Conservation (phyloP, 2,888 invertebrate genomes). For the Xiphydria camelus region DNA sequence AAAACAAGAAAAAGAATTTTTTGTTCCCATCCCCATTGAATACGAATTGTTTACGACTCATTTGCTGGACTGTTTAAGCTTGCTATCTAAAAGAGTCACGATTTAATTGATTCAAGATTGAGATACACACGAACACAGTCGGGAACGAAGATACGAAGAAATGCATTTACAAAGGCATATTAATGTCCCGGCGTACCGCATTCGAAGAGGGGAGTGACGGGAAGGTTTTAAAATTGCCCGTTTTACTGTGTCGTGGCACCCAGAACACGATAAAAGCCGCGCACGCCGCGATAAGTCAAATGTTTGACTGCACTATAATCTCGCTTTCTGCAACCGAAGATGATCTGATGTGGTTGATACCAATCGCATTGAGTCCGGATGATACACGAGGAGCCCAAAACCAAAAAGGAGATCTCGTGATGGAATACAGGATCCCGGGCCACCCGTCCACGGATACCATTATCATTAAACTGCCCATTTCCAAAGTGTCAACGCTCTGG, state of each 20-base stretch:
- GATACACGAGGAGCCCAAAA: slow-evolving; percentile 15
- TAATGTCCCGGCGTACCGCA: slow-evolving; percentile 44
- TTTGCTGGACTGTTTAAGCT: slow-evolving; percentile 10
- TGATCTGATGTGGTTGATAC: slow-evolving; percentile 48
- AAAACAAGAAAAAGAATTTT: slow-evolving; percentile 1
- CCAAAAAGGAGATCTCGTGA: slow-evolving; percentile 25
- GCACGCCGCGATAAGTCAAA: slow-evolving; percentile 37
- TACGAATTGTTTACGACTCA: not conserved
- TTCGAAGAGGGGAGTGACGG: slow-evolving; percentile 12
- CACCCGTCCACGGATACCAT: slow-evolving; percentile 36
- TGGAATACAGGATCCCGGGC: slow-evolving; percentile 43
- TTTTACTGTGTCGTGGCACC: slow-evolving; percentile 49
- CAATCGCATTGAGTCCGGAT: slow-evolving; percentile 36
- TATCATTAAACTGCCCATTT: slow-evolving; percentile 30
- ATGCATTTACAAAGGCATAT: slow-evolving; percentile 43
- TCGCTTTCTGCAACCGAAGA: slow-evolving; percentile 34
- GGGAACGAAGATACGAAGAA: slow-evolving; percentile 20
- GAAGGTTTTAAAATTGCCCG: slow-evolving; percentile 38
- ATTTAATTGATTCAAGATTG: slow-evolving; percentile 25
- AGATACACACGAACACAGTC: slow-evolving; percentile 26
- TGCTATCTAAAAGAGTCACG: not conserved
- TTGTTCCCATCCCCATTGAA: no score
- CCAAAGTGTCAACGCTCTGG: slow-evolving; percentile 37
- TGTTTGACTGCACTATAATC: slow-evolving; percentile 50
- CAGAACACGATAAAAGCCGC: slow-evolving; percentile 37